Evolutionary conservation across 2,797 vertebrate species (phyloP).

Genomic region (Scolopax rusticola): DNA sequence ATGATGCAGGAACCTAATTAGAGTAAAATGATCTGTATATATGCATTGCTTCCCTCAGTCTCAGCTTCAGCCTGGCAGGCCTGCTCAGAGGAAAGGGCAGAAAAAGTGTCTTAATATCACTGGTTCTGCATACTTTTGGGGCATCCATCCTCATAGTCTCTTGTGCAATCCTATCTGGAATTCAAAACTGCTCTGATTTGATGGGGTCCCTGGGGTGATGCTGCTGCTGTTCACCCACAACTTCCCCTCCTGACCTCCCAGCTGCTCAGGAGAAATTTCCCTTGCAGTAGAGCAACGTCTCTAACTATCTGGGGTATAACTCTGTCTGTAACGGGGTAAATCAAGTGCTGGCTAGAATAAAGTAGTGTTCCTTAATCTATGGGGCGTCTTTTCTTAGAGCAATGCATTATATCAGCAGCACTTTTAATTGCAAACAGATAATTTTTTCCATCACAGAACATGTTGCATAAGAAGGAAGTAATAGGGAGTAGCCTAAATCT

Average conservation of each 20-base stretch:
- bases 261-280: neutral
- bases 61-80: neutral
- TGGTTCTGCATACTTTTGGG: neutral
- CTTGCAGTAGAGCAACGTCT: neutral
- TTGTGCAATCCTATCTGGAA: neutral
- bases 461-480: conserved; percentile 10
- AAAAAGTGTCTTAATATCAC: neutral
- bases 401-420: neutral
- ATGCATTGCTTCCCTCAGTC: neutral
- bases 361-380: neutral
- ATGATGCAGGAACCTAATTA: neutral
- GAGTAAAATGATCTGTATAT: rapidly evolving
- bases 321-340: neutral
- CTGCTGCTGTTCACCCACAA: neutral
- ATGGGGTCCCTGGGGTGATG: neutral
- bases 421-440: neutral
- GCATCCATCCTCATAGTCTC: neutral
- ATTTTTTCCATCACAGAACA: neutral
- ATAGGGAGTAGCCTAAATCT: neutral
- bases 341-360: neutral
- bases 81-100: neutral
- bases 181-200: neutral
- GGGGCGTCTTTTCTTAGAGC: neutral
- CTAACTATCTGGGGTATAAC: neutral
- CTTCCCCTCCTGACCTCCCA: too few relatives aligned